Base-by-base conservation (phyloP, 2,113 vertebrate species). In the Tupaia tana region DNA sequence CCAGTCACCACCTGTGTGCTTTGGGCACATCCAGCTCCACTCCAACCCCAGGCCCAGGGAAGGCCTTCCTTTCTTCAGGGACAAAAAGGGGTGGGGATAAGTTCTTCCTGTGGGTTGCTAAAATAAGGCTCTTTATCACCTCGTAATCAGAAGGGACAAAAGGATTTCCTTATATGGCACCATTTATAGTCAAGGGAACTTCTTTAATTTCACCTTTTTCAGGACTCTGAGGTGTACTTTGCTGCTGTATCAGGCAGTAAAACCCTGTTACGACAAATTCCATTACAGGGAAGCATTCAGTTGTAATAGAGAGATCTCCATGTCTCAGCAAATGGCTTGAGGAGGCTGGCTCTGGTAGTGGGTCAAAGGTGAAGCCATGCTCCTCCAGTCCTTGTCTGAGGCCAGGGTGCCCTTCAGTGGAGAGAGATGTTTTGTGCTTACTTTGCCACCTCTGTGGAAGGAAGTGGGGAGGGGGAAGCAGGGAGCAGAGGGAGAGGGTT, bases 191-290 rank as follows among this genome's bases (percentile, higher is more conserved):
- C 80, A 75, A 27, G 67, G 56, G 56, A 95, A 77, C 24, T 24
- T 86, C 83, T 86, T 85, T 87, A 58, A 8, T 86, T 61, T 87
- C 77, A 24, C 90, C 64, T 77, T 92, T 78, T 81, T 59, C 29
- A 71, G 80, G 34, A 29, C 77, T 90, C 61, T 12, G 34, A 87
- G 87, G 84, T 67, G 63, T 58, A 56, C 73, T 96, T 89, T 89
- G 54, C 77, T 69, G 24, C 63, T 34, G 1, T 74, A 56, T 25
- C 64, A 75, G 31, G 31, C 24, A 6, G 66, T 95, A 92, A 96
- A 96, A 31, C 78, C 78, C 59, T 18, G 1, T 84, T 80, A 77
- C 3, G 63, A 84, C 71, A 75, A 81, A 93, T 80, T 75, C 88
- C 58, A 56, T 87, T 80, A 93, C 19, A 9, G 88, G 84, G 88